Evolutionary conservation across 2,113 vertebrate species (phyloP), one percentile per base, ranked within the genome.

Genomic region (Neoarius graeffei): DNA sequence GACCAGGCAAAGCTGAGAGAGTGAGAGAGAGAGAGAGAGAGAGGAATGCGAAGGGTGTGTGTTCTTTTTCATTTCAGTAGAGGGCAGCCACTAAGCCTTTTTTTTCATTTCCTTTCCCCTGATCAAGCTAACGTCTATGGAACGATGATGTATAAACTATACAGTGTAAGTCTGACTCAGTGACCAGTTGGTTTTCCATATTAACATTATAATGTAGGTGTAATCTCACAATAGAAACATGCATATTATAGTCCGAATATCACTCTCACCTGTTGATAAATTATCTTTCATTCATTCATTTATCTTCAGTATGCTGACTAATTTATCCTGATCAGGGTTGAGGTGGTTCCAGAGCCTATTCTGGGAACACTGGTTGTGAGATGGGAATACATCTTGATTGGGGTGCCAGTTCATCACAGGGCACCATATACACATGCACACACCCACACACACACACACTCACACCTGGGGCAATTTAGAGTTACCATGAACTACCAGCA

Each of bases 1-100:
- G 48, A 87, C 77, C 17, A 62, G 80, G 27, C 73, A 66, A 35
- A 76, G 67, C 57, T 64, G 52, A 56, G 25, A 60, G 27, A 25
- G 57, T 35, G 48, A 60, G 54, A 17, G 15, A 42, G 50, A 74
- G 48, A 74, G 30, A 69, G 67, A 48, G 69, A 20, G 69, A 20
- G 69, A 20, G 27, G n/a, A 59, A 81, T 77, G 76, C n/a, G 17
- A 19, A 42, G 80, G 30, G 71, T 86, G 59, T 69, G 80, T 85
- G 54, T 83, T 42, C 50, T 76, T 81, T 73, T 71, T 60, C 27
- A 84, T n/a, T 83, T 52, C 80, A 62, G 73, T 50, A 83, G 71
- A 64, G 66, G 83, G 76, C 82, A 48, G 77, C 71, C 76, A 81
- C 20, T 83, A 81, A 73, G n/a, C 11, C n/a, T 56, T 56, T 42